Base-by-base conservation (phyloP, 1,140 invertebrate species). In the Chymomyza costata region DNA sequence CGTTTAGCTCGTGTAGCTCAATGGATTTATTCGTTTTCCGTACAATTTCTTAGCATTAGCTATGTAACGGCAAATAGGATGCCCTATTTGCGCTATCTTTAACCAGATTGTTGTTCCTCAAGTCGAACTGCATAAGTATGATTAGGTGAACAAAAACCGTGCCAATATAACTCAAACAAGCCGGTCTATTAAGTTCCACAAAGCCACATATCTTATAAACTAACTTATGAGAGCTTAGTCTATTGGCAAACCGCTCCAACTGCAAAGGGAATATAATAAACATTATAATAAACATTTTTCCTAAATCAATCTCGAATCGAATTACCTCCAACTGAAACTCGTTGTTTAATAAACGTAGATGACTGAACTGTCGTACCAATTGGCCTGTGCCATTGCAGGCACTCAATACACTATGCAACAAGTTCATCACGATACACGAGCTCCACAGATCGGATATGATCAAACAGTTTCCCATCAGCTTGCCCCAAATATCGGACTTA, bases 161-260 rank as follows among this genome's bases (percentile, higher is more conserved):
- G 13, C 46, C 63, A 18, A 64, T 64, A 35, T 64, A 64, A 25
- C 39, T 31, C n/a, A 64, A 19, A 11, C 51, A 64, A 0, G 59
- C 48, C 25, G 39, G 60, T 1, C 55, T 64, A 19, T 63, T 63
- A 1, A 63, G 18, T 8, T 44, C 45, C 31, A 64, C 55, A 1
- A 55, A 31, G 2, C 59, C 50, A 14, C 61, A 64, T 1, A 63
- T 44, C n/a, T 50, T 63, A 13, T 64, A 64, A 1, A 32, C 47
- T 0, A 14, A 17, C 0, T 43, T 21, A 45, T 63, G 59, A n/a
- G 44, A 64, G 10, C 61, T 60, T 0, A 63, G 3, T 6, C 54
- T 30, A 28, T 64, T 49, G 7, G 59, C 56, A 2, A 63, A 64
- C 2, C 38, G 28, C 3, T 64, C 50, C 28, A 64, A 0, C 60